Conservation (phyloP, 2,113 vertebrate genomes). For the Neolamprologus sp. region DNA sequence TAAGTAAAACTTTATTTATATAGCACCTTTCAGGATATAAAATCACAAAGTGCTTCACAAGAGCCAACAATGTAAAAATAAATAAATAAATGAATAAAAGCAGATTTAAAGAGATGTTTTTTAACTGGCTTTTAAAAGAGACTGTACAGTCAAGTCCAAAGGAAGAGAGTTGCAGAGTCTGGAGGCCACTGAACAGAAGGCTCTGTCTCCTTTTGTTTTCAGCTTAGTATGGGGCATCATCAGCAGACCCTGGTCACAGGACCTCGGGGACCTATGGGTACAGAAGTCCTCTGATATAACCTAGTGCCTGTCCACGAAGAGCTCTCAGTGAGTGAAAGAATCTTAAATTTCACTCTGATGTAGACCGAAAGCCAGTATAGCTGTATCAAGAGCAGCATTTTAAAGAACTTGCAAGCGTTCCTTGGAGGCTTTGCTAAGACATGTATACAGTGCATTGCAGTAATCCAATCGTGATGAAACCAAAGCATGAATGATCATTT, state of each 20-base stretch:
- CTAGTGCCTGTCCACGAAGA: background rate
- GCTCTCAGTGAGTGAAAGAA: background rate
- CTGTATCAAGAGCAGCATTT: background rate
- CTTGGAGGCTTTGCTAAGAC: background rate
- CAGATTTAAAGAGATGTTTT: background rate
- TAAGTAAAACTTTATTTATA: background rate
- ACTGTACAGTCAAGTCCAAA: background rate
- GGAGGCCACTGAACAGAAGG: background rate
- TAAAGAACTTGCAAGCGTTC: background rate
- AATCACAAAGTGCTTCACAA: background rate
- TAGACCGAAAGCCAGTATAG: background rate
- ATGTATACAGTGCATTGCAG: background rate
- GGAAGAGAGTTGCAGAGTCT: background rate
- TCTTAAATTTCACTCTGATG: background rate
- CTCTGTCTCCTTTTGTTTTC: background rate
- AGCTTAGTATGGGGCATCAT: background rate
- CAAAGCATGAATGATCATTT: background rate
- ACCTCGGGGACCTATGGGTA: background rate
- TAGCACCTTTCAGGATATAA: background rate
- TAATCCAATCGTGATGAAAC: background rate
- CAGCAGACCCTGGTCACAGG: background rate
- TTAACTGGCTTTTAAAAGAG: background rate
- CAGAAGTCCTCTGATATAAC: background rate
- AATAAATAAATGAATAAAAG: background rate
- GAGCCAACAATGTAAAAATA: background rate